Base-by-base conservation (phyloP, 37 sponge, comb jelly and placozoan species). In the Tethya wilhelma region DNA sequence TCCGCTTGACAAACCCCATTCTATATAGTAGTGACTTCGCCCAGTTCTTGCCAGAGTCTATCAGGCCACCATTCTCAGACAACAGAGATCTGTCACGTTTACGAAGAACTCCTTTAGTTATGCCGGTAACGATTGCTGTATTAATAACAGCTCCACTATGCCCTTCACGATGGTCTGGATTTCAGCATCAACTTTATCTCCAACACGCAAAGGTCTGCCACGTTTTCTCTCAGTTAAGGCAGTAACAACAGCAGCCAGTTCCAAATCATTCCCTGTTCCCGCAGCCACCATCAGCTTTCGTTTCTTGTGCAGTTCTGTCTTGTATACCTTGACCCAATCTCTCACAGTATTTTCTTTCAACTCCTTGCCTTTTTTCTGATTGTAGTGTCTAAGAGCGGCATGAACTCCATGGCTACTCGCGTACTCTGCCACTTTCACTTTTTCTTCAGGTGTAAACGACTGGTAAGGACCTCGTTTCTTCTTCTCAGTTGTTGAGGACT, bases 1-100 rank as follows among this genome's bases (percentile, higher is more conserved):
- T 76, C 38, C 89, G 28, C 45, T 88, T 81, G 36, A 83, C 84
- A 75, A 56, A 88, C 17, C 73, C 66, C 77, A 82, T 81, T 4
- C 89, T 44, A 0, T 45, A 26, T 1, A 82, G 71, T 31, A 88
- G 36, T 38, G 89, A 82, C 44, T 75, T 78, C 12, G 89, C 89
- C 89, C 79, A 88, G 38, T 55, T 43, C 37, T 77, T 77, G 23
- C 46, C 71, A 11, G 84, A 44, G 8, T 67, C 68, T 32, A 89
- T 26, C 19, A 56, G 41, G n/a, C 84, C 90, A 57, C 79, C 84
- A 71, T 84, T 36, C 56, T 75, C 45, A 2, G 4, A 8, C 25
- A 88, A 60, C 8, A 67, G 57, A 17, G 67, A 30, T 20, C 14
- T 36, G 28, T 81, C 39, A 26, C 75, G 26, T 17, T 33, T 37